Evolutionary conservation across 2,113 vertebrate species (phyloP), one percentile per base, ranked within the genome.

Genomic region (Heliornis fulica): DNA sequence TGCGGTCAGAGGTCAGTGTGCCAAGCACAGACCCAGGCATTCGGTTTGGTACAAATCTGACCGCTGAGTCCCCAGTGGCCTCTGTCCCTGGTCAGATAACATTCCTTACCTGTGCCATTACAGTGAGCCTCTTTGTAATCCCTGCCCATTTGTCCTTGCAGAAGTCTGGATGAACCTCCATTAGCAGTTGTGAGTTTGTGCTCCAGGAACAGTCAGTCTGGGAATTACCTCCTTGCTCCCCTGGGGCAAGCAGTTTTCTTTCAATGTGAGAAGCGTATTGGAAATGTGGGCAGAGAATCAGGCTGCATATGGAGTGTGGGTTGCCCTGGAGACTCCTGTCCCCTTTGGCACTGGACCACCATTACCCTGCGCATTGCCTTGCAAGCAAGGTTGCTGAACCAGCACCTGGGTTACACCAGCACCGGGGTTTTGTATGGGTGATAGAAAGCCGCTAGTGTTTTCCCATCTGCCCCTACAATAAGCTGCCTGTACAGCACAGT

Each of bases 301-400:
- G 41, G 46, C 32, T 21, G 15, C 0, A 0, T 0, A 1, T 12
- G 19, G 61, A 40, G 38, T 41, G 17, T 1, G 5, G 13, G 5
- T 13, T 94, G 13, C 25, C 17, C 34, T 60, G 72, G 60, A 79
- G 28, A 43, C 13, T 86, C 18, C 45, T 34, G 23, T 78, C 36
- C 34, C n/a, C 53, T 57, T 85, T 91, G 32, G 26, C 60, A 8
- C 46, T 60, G 76, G 28, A 74, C 26, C 61, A 56, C 41, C 6
- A 1, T 46, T 48, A 34, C 13, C 59, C 68, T 61, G 43, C 1
- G 2, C 68, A 89, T 83, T 45, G 36, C 53, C 32, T 81, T 54
- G 17, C 23, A 17, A 54, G 12, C 3, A 14, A 45, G 63, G 48
- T 25, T 80, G 40, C 70, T 77, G 75, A 92, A n/a, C 21, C 63